Conservation (phyloP, 2,797 vertebrate species). For the Prionace glauca region DNA sequence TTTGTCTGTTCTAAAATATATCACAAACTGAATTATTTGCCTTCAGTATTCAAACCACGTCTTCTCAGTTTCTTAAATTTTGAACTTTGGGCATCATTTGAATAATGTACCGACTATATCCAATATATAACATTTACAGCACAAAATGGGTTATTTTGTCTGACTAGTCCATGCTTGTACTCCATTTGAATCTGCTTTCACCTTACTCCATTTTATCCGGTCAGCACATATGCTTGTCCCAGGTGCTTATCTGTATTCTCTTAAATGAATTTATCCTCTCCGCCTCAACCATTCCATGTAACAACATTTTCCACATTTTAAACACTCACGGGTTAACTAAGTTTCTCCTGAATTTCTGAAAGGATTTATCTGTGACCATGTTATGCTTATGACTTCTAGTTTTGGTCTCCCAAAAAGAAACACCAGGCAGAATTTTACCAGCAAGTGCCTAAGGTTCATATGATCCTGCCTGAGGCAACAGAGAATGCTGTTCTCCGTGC, state of each 20-base stretch:
- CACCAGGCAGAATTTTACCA: too few relatives aligned
- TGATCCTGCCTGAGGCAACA: too few relatives aligned
- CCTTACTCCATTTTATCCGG: neutral
- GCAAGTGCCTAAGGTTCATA: too few relatives aligned
- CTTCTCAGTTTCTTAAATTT: neutral
- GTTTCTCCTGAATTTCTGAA: neutral
- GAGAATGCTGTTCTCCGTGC: too few relatives aligned
- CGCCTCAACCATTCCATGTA: neutral
- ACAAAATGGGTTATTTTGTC: neutral
- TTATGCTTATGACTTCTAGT: neutral
- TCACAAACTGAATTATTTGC: neutral
- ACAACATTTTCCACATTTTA: neutral
- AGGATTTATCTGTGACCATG: neutral
- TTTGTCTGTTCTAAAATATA: neutral
- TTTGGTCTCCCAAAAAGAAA: neutral
- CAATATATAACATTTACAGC: neutral
- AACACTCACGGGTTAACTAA: neutral
- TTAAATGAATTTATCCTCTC: neutral
- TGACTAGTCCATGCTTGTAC: neutral
- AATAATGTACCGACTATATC: neutral
- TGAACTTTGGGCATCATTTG: neutral
- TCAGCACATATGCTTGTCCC: neutral
- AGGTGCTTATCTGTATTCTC: neutral
- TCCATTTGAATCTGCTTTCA: neutral
- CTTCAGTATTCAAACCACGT: neutral